Evolutionary conservation across 2,113 vertebrate genomes (phyloP), one percentile per base, ranked within the genome.

Genomic region (Corvus cornix): DNA sequence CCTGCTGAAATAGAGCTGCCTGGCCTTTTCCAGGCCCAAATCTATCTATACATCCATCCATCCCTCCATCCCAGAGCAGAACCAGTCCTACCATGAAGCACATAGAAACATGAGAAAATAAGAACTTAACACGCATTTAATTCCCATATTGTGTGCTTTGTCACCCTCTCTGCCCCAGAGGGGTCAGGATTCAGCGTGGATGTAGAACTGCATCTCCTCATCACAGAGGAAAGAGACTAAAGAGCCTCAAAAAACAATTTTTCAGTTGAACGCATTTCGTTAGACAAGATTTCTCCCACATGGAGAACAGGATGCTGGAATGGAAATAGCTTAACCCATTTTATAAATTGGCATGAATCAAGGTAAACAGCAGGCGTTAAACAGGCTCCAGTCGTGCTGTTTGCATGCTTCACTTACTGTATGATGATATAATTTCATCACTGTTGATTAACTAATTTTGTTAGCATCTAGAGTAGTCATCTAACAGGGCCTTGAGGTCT

Each of bases 391-490:
- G 53, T 62, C 10, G 0, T 41, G 11, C 79, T 60, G 72, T 35
- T 93, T 92, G 59, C 46, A 46, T 52, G 87, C 90, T 88, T 91
- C 91, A 59, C 83, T 94, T 94, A 60, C 62, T 88, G 64, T 58
- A 37, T 90, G 84, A 94, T 95, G 75, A 88, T 59, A 92, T 69
- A 59, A 95, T 97, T 96, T 95, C 83, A 93, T 88, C 73, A 86
- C 67, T 37, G 66, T 58, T 80, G 66, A 87, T 90, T 80, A 84
- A 72, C 62, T 93, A 66, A 91, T 88, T 76, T 86, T 91, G 70
- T 72, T 91, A 87, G 46, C 35, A 78, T 46, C 78, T 53, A 69
- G 39, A 90, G 41, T 49, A 87, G 64, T 41, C 75, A 67, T 82
- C 73, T 62, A 37, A 83, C 69, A 74, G n/a, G 56, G 37, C 46